Evolutionary conservation across 2,113 vertebrate genomes (phyloP), one percentile per base, ranked within the genome.

Genomic region (Hypanus sabinus): DNA sequence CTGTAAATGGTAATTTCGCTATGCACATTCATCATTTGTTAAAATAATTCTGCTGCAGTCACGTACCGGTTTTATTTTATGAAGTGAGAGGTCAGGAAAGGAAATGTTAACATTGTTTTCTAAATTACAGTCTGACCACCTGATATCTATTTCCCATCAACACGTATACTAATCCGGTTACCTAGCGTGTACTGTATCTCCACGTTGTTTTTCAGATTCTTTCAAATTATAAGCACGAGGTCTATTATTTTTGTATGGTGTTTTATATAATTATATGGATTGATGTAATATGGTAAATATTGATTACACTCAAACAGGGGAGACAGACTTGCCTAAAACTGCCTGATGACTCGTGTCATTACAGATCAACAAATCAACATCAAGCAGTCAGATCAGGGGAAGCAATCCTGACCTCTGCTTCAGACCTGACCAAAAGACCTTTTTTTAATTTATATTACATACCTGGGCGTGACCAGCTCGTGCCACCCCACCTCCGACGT

Each of bases 11-110:
- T 93, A 93, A 93, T 93, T 93, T 70, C 70, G 91, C 70, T 20
- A 55, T 73, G 91, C 68, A 73, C 91, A 93, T 73, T 93, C 91
- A 73, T 93, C 91, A 93, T 73, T 93, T 93, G 91, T 73, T 93
- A 55, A 73, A 93, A 93, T 75, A 93, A 73, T 93, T 93, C 70
- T 27, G 73, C 38, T 55, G 91, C 70, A 73, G 68, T 55, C 91
- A 73, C 36, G 70, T 73, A 73, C 70, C n/a, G 22, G 36, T 75
- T 27, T 90, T 33, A 24, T 70, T 91, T 60, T 62, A 91, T 85
- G 57, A 90, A 93, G 36, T 46, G 38, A 46, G 91, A 30, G 70
- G 91, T 73, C 91, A 93, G 36, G 12, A 20, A 73, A 93, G 68
- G 65, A 55, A 93, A 27, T 93, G 68, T 70, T 90, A 90, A 68